Percentiles rank a stretch among this genome's conserved stretches.
Conservation (phyloP, 2,113 vertebrate genomes). For the Megalops atlanticus region DNA sequence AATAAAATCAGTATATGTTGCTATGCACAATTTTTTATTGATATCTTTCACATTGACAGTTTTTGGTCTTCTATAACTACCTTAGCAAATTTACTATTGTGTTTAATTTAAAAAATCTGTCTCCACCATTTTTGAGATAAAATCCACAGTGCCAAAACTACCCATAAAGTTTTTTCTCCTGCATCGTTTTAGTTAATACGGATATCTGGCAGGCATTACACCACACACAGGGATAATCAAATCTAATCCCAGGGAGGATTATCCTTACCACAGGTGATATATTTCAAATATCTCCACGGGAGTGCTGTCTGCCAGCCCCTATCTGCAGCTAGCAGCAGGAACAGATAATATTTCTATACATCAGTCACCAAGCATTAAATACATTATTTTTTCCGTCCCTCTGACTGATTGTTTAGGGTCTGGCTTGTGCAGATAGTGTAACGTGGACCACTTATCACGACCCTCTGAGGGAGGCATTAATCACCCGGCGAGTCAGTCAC, state of each 20-base stretch:
- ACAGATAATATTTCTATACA: constrained; percentile 40
- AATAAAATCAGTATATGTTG: no score
- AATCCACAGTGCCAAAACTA: background rate
- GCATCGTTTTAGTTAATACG: background rate
- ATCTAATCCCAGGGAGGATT: constrained; percentile 31
- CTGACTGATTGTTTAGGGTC: constrained; percentile 28
- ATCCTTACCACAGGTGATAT: constrained; percentile 34
- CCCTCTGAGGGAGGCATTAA: constrained; percentile 28
- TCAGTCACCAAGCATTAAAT: constrained; percentile 40
- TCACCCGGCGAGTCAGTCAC: constrained; percentile 21
- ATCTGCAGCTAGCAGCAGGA: constrained; percentile 28
- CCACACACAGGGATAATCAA: constrained; percentile 20
- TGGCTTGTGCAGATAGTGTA: constrained; percentile 25
- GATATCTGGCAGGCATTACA: constrained; percentile 29
- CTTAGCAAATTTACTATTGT: background rate
- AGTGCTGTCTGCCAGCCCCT: constrained; percentile 13
- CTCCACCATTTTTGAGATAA: background rate
- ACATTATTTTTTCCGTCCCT: constrained; percentile 30
- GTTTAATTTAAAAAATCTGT: background rate
- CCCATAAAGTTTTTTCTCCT: background rate
- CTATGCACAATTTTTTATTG: no score
- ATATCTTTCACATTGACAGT: no score
- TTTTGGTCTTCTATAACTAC: no score
- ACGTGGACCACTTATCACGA: constrained; percentile 23
- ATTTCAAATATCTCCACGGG: constrained; percentile 28